Base-by-base conservation (phyloP, 2,888 invertebrate species). In the Lepas anatifera region DNA sequence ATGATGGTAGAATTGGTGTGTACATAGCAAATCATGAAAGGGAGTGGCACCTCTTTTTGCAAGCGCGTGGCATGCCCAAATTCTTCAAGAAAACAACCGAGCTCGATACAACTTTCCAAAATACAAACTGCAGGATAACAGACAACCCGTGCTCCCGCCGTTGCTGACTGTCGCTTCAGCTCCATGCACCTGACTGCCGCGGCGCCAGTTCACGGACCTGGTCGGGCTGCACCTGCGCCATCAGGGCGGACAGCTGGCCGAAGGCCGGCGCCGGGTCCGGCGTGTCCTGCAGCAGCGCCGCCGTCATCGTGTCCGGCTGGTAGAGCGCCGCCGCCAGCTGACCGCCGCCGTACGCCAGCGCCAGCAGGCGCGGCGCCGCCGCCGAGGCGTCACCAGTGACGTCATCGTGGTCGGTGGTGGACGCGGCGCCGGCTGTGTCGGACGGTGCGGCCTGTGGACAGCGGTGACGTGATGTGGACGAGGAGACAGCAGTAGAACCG, bases 291-390 rank as follows among this genome's bases (percentile, higher is more conserved):
- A 64, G 37, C 64, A 64, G 64, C 25, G 22, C 3, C 11, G 39
- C 64, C 25, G 64, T 64, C 64, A 64, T 64, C n/a, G 32, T 64
- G 64, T 25, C 25, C 39, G 64, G n/a, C 10, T 64, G 39, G 64
- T 64, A 64, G 11, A 64, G 39, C 10, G 64, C 39, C 25, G 64
- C 64, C 25, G 37, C 64, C 37, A 64, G 37, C n/a, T 39, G 37
- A 39, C 64, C 64, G 37, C 39, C 35, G 25, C 64, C 64, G 64
- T 64, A 64, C 37, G 64, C 64, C 64, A 64, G 64, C 16, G 39
- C 39, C 10, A 64, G 64, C 39, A 64, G 25, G 10, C 25, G n/a
- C 64, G 58, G 58, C 58, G 58, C 32, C 32, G 29, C 16, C 29
- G 32, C 3, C 29, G 25, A n/a, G n/a, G n/a, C n/a, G n/a, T n/a